Conservation (phyloP, 2,797 vertebrate genomes). For the Muscicapa comitata region DNA sequence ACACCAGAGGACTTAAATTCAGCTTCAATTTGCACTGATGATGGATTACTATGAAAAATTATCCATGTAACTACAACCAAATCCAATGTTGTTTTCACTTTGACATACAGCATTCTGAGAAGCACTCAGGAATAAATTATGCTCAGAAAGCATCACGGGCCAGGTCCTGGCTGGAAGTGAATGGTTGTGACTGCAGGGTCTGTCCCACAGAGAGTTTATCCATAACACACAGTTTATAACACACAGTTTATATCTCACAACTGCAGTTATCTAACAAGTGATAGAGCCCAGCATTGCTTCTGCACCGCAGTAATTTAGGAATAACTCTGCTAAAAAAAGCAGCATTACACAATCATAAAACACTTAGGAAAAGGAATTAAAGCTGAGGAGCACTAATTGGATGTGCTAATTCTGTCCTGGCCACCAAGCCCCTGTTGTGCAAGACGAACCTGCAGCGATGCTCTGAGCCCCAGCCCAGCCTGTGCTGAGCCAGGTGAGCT, state of each 20-base stretch:
- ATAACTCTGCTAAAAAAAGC: not conserved
- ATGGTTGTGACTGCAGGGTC: not conserved
- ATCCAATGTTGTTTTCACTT: rapidly evolving
- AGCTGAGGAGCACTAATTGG: not conserved
- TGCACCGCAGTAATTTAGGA: not conserved
- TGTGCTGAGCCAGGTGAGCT: not conserved
- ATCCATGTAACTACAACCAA: not conserved
- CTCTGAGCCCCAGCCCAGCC: not conserved
- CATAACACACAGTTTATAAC: no score
- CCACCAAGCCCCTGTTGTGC: not conserved
- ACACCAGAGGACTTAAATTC: not conserved
- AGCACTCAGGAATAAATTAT: not conserved
- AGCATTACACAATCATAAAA: not conserved
- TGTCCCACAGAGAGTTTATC: not conserved
- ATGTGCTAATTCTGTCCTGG: not conserved
- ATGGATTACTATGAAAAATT: not conserved
- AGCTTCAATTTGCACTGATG: not conserved
- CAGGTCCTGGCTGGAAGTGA: not conserved
- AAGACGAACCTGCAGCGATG: not conserved
- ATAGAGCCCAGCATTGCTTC: not conserved
- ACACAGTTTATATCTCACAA: not conserved
- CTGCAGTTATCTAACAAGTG: not conserved
- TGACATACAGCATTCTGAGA: not conserved
- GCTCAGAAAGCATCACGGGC: not conserved
- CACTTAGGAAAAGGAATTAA: not conserved